Evolutionary conservation across 2,888 invertebrate species (phyloP).

Genomic region (Cantharis lateralis): DNA sequence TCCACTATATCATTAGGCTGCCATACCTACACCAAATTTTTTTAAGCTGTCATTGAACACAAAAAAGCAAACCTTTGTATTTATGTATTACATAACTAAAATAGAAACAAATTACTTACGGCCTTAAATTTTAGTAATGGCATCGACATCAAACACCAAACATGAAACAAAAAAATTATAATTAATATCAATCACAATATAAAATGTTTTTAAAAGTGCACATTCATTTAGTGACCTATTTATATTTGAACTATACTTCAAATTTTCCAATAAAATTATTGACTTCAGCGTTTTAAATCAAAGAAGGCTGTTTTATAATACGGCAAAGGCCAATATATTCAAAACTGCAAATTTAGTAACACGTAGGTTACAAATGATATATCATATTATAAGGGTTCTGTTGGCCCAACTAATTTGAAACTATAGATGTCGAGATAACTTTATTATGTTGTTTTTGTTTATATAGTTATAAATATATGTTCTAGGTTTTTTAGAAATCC

Average conservation of each 20-base stretch:
- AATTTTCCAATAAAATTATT: not conserved
- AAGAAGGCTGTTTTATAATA: constrained; percentile 1
- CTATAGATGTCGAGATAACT: constrained; percentile 37
- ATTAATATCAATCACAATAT: not conserved
- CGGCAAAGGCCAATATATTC: not conserved
- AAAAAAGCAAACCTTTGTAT: not conserved
- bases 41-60: not conserved
- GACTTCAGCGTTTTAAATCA: not conserved
- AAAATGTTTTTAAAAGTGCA: not conserved
- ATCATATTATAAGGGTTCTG: constrained; percentile 35
- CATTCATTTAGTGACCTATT: not conserved
- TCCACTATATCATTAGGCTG: not conserved
- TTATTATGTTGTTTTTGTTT: constrained; percentile 36
- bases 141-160: not conserved
- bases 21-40: not conserved
- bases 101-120: not conserved
- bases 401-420: constrained; percentile 32
- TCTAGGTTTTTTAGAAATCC: constrained; percentile 25
- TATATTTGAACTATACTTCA: not conserved
- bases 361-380: constrained; percentile 36
- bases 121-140: not conserved
- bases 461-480: constrained; percentile 35
- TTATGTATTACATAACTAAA: not conserved
- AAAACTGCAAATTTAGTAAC: constrained; percentile 15
- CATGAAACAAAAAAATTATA: not conserved